These are phyloP conservation scores for Dioctria linearis DNA, from an alignment of 2,888 invertebrate genomes.

Conservation along the genomic window DNA sequence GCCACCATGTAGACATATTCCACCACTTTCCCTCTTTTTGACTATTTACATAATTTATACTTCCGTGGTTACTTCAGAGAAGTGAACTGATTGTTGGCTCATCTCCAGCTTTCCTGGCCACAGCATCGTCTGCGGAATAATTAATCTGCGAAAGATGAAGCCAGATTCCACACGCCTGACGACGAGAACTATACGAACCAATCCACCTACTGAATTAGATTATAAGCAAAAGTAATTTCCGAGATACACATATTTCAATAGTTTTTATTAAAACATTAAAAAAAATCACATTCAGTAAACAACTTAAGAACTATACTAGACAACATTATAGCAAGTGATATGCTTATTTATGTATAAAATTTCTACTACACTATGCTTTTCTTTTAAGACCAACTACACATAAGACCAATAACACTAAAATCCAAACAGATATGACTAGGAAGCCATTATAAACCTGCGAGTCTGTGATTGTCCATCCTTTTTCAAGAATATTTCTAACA, in stretches of 20 bases:
- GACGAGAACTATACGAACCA: too few relatives aligned
- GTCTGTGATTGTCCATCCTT: conserved; percentile 80
- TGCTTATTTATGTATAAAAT: not conserved
- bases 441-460: conserved; percentile 83
- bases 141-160: too few relatives aligned
- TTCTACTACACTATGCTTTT: conserved; percentile 67
- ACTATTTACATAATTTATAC: too few relatives aligned
- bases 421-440: conserved; percentile 79
- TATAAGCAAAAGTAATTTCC: too few relatives aligned
- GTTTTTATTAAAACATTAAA: conserved; percentile 9
- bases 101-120: too few relatives aligned
- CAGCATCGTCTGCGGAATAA: too few relatives aligned
- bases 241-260: not conserved
- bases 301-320: conserved; percentile 5
- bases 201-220: too few relatives aligned
- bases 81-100: too few relatives aligned
- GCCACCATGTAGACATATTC: too few relatives aligned
- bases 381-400: conserved; percentile 74
- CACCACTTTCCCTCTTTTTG: too few relatives aligned
- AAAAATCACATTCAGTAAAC: conserved; percentile 20
- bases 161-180: too few relatives aligned
- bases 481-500: conserved; percentile 82
- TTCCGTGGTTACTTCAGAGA: too few relatives aligned
- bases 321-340: not conserved
- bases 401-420: conserved; percentile 73